Base-by-base conservation (phyloP, 2,888 invertebrate species). In the Hypselothyrea guttata region DNA sequence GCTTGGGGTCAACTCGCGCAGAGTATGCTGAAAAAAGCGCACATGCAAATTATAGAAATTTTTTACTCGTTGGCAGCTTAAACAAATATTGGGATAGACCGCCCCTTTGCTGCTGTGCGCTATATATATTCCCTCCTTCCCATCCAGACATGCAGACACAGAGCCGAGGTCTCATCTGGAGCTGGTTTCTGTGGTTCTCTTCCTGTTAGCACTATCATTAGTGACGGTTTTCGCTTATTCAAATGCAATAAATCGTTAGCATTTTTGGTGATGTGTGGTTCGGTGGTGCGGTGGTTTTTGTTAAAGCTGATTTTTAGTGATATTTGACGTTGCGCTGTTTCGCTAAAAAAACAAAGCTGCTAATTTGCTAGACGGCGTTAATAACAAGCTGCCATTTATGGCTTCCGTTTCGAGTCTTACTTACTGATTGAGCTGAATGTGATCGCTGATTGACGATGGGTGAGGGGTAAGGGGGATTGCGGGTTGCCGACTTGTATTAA, bases 41-140 rank as follows among this genome's bases (percentile, higher is more conserved):
- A 46, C 71, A 84, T 84, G 78, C 78, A 87, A 87, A 87, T 87
- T 87, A 87, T 86, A 87, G 86, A 87, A 86, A 87, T 85, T 83
- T 87, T 60, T 51, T 52, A 52, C 59, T 55, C 37, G 30, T 38
- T 54, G 54, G 49, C 54, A 62, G 65, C 56, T 59, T 52, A 83
- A 85, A 73, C 86, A 85, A 79, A 79, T 85, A 79, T 78, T 78
- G 76, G 60, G 55, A 63, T 71, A 84, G 72, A 57, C 62, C 27
- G 30, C 8, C 45, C 44, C 35, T 35, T 49, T 9, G 22, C 22
- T 5, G 22, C 22, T 22, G 22, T n/a, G n/a, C n/a, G n/a, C n/a
- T n/a, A n/a, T n/a, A n/a, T n/a, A n/a, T n/a, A n/a, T n/a, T n/a
- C n/a, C n/a, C n/a, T n/a, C n/a, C n/a, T n/a, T n/a, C n/a, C n/a